phyloP scores from a whole-genome alignment of 2,888 invertebrate species.

The Hyposoter dolosus region DNA sequence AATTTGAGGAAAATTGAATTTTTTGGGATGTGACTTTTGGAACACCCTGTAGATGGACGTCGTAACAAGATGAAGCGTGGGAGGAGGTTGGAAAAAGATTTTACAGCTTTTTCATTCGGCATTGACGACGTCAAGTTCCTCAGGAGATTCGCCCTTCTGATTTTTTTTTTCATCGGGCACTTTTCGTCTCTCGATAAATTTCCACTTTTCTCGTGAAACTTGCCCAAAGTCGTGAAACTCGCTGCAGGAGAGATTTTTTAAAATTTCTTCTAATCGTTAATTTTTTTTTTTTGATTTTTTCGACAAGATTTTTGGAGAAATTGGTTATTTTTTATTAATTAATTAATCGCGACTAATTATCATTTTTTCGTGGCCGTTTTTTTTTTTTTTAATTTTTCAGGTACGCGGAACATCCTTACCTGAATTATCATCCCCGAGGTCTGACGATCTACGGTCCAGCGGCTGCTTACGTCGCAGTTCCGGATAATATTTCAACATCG shows the following conservation, averaged over 20 bases:
- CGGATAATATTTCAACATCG: constrained; percentile 72
- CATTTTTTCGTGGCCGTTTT: no score
- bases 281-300: neutral
- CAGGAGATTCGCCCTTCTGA: neutral
- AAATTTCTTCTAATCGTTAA: neutral
- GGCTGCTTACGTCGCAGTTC: constrained; percentile 71
- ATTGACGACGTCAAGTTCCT: constrained; percentile 18
- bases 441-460: constrained; percentile 82
- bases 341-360: no score
- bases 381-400: constrained; percentile 68
- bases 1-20: neutral
- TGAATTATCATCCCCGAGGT: constrained; percentile 79
- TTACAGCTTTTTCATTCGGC: constrained; percentile 26
- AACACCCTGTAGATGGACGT: neutral
- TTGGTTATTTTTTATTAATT: no score
- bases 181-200: constrained; percentile 1
- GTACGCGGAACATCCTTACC: constrained; percentile 78
- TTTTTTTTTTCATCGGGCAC: neutral
- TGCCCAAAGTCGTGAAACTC: neutral
- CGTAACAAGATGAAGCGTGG: constrained; percentile 5
- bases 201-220: neutral
- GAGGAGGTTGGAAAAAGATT: neutral
- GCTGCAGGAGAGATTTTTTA: neutral
- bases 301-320: neutral
- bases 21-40: neutral